phyloP scores from a whole-genome alignment of 2,797 vertebrate genomes.

The Acipenser oxyrinchus region DNA sequence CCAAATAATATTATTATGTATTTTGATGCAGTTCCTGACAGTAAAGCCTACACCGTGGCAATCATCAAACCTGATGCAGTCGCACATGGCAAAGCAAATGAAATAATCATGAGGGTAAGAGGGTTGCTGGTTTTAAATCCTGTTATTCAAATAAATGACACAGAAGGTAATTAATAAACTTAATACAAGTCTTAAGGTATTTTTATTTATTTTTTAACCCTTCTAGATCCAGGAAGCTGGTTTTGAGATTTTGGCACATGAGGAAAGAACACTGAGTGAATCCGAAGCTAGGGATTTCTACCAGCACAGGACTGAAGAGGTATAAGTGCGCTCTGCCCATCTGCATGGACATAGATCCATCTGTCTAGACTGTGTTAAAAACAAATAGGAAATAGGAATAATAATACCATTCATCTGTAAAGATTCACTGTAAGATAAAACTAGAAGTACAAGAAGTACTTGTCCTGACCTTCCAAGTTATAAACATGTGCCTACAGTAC shows the following conservation, averaged over 20 bases:
- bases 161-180: background rate
- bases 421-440: no score
- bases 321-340: constrained; percentile 23
- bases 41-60: constrained; percentile 67
- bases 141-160: background rate
- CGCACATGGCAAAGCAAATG: constrained; percentile 68
- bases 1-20: background rate
- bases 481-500: no score
- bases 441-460: no score
- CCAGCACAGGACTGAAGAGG: constrained; percentile 65
- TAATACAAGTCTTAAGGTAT: background rate
- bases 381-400: background rate
- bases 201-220: constrained; percentile 14
- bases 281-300: constrained; percentile 67
- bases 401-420: no score
- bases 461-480: no score
- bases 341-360: no score
- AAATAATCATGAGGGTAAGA: constrained; percentile 80
- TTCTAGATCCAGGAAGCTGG: constrained; percentile 74
- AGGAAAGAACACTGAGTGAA: constrained; percentile 63
- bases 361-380: background rate
- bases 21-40: constrained; percentile 49
- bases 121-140: background rate
- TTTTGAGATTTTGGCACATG: constrained; percentile 70
- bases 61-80: constrained; percentile 83